A percentile compares a stretch with the other conserved stretches of the same genome.
These are phyloP conservation scores for Rhopilema esculentum DNA, from an alignment of 30 jellyfish, hydroid and myxozoan species.

Conservation along the genomic window DNA sequence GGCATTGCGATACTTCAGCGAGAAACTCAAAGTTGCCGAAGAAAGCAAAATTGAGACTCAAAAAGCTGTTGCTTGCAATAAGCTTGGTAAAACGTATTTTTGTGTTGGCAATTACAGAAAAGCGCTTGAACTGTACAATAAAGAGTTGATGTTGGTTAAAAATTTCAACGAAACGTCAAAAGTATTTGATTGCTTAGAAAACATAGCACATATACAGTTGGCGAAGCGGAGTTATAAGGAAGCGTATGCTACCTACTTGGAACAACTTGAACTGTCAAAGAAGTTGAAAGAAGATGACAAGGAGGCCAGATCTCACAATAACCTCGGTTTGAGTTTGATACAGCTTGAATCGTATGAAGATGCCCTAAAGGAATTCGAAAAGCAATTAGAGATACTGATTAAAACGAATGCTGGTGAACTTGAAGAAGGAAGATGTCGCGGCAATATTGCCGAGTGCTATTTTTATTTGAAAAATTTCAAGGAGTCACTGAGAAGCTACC, in stretches of 20 bases:
- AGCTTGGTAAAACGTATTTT: slow-evolving; percentile 66
- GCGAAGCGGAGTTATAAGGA: slow-evolving; percentile 73
- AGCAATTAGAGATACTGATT: slow-evolving; percentile 39
- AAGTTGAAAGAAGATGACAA: slow-evolving; percentile 23
- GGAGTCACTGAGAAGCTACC: slow-evolving; percentile 70
- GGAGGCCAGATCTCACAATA: slow-evolving; percentile 58
- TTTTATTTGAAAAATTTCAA: slow-evolving; percentile 36
- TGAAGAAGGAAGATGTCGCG: slow-evolving; percentile 69
- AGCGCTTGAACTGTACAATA: slow-evolving; percentile 70
- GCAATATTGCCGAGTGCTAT: slow-evolving; percentile 79
- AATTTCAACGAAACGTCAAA: slow-evolving; percentile 46
- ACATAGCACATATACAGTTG: slow-evolving; percentile 70
- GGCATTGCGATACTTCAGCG: slow-evolving; percentile 73
- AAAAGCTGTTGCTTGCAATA: slow-evolving; percentile 79
- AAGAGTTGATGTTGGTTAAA: slow-evolving; percentile 52
- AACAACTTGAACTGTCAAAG: slow-evolving; percentile 72
- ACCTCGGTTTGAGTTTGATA: slow-evolving; percentile 40
- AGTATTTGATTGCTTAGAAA: slow-evolving; percentile 62
- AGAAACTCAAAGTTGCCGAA: slow-evolving; percentile 78
- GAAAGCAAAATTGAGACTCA: slow-evolving; percentile 60
- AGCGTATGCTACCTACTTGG: slow-evolving; percentile 70
- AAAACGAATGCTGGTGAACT: slow-evolving; percentile 12
- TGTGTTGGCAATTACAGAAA: slow-evolving; percentile 70
- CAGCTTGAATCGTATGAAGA: slow-evolving; percentile 53
- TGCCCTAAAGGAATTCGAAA: slow-evolving; percentile 60